phyloP scores from a whole-genome alignment of 2,797 vertebrate species.

The Hephaestus fuliginosus region DNA sequence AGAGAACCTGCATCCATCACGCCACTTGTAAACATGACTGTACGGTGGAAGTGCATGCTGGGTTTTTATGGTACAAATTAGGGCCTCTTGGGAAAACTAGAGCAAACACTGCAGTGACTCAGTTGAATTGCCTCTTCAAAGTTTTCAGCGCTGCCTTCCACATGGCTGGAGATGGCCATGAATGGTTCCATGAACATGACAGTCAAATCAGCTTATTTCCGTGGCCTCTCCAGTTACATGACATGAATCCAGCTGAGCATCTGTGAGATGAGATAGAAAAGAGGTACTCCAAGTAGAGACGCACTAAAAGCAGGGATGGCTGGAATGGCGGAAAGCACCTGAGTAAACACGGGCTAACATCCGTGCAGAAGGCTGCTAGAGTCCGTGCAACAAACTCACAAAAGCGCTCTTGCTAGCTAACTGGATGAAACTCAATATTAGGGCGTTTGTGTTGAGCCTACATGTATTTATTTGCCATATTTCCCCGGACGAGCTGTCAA shows the following conservation, averaged over 20 bases:
- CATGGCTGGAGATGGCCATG: constrained; percentile 11
- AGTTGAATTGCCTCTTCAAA: constrained; percentile 15
- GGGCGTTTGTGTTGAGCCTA: constrained; percentile 23
- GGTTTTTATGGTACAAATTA: constrained; percentile 31
- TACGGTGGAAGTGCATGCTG: constrained; percentile 1
- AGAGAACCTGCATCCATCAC: constrained; percentile 39
- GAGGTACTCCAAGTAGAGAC: constrained; percentile 6
- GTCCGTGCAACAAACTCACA: background rate
- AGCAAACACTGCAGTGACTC: constrained; percentile 16
- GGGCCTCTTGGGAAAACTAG: constrained; percentile 22
- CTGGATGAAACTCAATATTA: constrained; percentile 12
- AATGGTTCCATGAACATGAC: constrained; percentile 2
- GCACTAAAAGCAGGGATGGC: constrained; percentile 3
- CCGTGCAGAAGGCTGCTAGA: background rate
- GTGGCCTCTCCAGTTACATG: constrained; percentile 12
- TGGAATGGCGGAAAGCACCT: constrained; percentile 6
- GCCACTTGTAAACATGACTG: constrained; percentile 37
- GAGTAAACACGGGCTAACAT: constrained; percentile 43
- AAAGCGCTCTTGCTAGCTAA: constrained; percentile 19
- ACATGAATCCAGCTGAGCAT: constrained; percentile 21
- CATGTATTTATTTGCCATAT: constrained; percentile 47
- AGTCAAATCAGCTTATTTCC: constrained; percentile 29
- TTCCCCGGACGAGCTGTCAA: constrained; percentile 47
- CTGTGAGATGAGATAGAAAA: constrained; percentile 41
- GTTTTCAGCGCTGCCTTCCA: constrained; percentile 28